These are phyloP conservation scores for Limnothrissa miodon DNA, from an alignment of 2,113 vertebrate genomes.

Conservation along the genomic window DNA sequence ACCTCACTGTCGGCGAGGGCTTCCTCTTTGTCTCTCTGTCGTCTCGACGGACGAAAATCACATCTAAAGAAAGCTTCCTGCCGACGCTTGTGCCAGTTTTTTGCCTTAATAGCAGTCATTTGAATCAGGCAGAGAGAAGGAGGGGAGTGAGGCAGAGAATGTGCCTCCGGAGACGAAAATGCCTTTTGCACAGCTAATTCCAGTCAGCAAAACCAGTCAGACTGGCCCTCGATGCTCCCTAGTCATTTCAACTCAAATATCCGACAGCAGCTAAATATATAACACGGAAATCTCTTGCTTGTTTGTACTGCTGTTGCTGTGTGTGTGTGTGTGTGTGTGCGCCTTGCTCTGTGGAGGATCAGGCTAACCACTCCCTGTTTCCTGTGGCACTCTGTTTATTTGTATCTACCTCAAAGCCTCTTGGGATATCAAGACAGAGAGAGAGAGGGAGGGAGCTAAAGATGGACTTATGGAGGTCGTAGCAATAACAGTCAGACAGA, in stretches of 20 bases:
- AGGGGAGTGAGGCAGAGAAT: conserved; percentile 61
- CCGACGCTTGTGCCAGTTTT: conserved; percentile 67
- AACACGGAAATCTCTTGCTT: conserved; percentile 61
- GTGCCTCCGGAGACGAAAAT: conserved; percentile 70
- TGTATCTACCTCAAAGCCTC: conserved; percentile 27
- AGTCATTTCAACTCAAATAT: conserved; percentile 71
- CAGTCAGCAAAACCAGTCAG: conserved; percentile 71
- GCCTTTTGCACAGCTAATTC: conserved; percentile 68
- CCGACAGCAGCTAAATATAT: conserved; percentile 67
- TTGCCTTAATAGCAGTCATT: conserved; percentile 75
- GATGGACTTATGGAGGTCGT: not conserved
- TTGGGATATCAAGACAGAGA: conserved; percentile 1
- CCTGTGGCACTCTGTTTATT: conserved; percentile 52
- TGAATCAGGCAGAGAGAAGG: conserved; percentile 65
- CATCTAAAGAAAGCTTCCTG: conserved; percentile 69
- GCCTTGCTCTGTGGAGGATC: conserved; percentile 17
- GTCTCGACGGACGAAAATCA: conserved; percentile 67
- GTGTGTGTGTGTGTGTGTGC: not conserved
- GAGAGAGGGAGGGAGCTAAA: not conserved
- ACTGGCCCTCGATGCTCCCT: conserved; percentile 56
- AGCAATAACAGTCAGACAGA: not conserved
- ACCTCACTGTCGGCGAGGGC: conserved; percentile 39
- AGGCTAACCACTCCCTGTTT: conserved; percentile 39
- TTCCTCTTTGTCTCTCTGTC: conserved; percentile 61
- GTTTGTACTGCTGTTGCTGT: conserved; percentile 50